A percentile compares a stretch with the other conserved stretches of the same genome.
phyloP scores from a whole-genome alignment of 2,888 invertebrate species.

The Apomyelois bistriatella region DNA sequence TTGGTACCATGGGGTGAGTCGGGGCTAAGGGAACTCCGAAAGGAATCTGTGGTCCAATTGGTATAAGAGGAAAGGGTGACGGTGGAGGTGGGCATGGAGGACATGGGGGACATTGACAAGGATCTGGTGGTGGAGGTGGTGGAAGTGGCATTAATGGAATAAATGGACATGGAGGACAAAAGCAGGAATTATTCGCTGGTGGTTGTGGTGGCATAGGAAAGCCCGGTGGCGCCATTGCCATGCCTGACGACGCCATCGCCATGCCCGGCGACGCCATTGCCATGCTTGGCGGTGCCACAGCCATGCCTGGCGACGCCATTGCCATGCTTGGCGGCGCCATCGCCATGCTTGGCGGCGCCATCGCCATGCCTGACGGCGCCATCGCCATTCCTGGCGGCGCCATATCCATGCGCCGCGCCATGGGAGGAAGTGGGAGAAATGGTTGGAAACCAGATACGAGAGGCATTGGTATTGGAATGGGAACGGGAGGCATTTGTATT shows the following conservation, averaged over 20 bases:
- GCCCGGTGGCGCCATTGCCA: neutral
- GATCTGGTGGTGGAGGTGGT: neutral
- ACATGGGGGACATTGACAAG: neutral
- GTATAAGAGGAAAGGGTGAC: neutral
- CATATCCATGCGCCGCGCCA: neutral
- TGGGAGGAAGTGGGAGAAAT: slow-evolving; percentile 13
- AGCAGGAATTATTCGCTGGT: neutral
- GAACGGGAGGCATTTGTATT: slow-evolving; percentile 1
- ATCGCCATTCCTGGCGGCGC: neutral
- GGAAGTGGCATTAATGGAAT: neutral
- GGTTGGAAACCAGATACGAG: slow-evolving; percentile 18
- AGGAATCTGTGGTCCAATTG: slow-evolving; percentile 17
- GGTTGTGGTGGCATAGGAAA: neutral
- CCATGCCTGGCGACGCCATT: neutral
- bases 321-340: neutral
- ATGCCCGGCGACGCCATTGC: neutral
- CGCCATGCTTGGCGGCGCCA: neutral
- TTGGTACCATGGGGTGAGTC: slow-evolving; percentile 31
- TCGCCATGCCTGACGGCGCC: neutral
- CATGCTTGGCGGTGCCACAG: neutral
- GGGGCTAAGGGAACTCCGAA: slow-evolving; percentile 35
- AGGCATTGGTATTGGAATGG: slow-evolving; percentile 24
- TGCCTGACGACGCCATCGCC: neutral
- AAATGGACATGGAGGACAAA: neutral
- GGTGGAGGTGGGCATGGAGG: slow-evolving; percentile 3